phyloP scores from a whole-genome alignment of 2,113 vertebrate genomes.

The Oplegnathus fasciatus region DNA sequence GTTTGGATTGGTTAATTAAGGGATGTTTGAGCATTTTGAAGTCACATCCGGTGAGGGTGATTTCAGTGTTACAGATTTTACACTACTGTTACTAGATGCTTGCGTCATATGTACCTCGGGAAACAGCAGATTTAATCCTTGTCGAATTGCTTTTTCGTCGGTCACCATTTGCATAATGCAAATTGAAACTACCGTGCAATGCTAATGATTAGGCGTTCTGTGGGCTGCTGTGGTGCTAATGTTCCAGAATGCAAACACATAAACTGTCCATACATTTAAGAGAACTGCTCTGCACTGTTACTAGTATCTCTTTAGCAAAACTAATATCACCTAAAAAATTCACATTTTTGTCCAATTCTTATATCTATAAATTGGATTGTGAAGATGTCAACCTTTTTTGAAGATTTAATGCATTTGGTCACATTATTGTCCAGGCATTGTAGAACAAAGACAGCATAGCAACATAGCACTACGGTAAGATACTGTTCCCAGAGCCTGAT shows the following conservation, averaged over 20 bases:
- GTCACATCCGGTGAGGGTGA: conserved; percentile 13
- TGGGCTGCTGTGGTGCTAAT: conserved; percentile 72
- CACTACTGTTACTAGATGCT: conserved; percentile 63
- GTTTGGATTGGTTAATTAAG: conserved; percentile 20
- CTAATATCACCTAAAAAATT: background rate
- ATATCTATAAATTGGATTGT: conserved; percentile 18
- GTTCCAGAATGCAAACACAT: conserved; percentile 50
- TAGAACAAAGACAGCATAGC: conserved; percentile 24
- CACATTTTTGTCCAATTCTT: background rate
- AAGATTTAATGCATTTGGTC: background rate
- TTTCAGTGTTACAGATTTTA: conserved; percentile 49
- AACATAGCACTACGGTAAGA: background rate
- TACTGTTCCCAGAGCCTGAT: conserved; percentile 3
- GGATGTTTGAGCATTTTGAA: conserved; percentile 50
- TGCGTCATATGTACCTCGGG: conserved; percentile 49
- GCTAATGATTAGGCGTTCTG: conserved; percentile 29
- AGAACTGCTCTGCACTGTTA: conserved; percentile 39
- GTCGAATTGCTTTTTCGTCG: conserved; percentile 17
- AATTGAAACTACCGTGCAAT: conserved; percentile 38
- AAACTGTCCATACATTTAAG: conserved; percentile 14
- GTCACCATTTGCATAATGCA: conserved; percentile 52
- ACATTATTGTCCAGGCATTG: background rate
- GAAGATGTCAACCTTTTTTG: conserved; percentile 32
- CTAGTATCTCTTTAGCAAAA: conserved; percentile 5
- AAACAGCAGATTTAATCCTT: conserved; percentile 45